phyloP scores from a whole-genome alignment of 2,888 invertebrate genomes.

The Crematogaster levior region DNA sequence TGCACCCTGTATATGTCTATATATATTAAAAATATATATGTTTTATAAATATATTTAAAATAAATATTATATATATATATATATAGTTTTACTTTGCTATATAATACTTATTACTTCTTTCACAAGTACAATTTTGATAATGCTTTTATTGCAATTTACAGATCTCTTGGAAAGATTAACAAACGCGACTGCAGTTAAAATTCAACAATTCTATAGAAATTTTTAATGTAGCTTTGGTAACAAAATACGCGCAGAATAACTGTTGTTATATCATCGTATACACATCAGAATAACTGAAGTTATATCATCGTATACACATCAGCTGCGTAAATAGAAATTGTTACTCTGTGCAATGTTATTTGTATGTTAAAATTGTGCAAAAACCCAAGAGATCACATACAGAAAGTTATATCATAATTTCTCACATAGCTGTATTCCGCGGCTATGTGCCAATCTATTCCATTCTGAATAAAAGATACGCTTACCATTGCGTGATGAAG shows the following conservation, averaged over 20 bases:
- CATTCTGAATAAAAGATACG: slow-evolving; percentile 23
- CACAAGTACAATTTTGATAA: not conserved
- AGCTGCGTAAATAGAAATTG: not conserved
- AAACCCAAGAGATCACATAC: not conserved
- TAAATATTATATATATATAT: not conserved
- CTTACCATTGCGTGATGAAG: slow-evolving; percentile 92
- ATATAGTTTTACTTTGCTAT: not conserved
- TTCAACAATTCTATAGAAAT: not conserved
- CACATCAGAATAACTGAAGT: no score
- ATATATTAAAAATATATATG: no score
- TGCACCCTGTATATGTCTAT: no score
- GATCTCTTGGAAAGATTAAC: not conserved
- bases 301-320: not conserved
- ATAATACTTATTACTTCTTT: not conserved
- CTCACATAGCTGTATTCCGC: not conserved
- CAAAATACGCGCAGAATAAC: not conserved
- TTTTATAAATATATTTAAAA: no score
- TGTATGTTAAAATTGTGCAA: slow-evolving; percentile 2
- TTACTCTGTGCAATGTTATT: not conserved
- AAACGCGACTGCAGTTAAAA: not conserved
- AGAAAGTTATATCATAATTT: not conserved
- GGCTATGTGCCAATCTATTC: not conserved
- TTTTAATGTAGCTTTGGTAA: not conserved
- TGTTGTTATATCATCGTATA: not conserved
- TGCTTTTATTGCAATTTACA: slow-evolving; percentile 2